phyloP scores from a whole-genome alignment of 2,888 invertebrate species.

The Actias luna region DNA sequence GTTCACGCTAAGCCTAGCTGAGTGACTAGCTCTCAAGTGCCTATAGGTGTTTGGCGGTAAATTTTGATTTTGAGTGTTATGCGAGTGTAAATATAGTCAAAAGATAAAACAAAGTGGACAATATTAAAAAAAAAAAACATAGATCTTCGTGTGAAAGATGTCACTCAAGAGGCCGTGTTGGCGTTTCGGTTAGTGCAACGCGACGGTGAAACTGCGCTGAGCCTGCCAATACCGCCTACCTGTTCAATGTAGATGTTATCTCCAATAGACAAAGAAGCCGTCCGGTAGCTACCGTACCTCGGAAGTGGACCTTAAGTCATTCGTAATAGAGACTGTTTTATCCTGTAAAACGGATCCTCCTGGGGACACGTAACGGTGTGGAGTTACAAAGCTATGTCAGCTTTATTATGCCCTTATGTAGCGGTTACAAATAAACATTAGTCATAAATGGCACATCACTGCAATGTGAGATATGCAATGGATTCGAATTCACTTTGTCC shows the following conservation, averaged over 20 bases:
- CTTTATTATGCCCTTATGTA: constrained; percentile 73
- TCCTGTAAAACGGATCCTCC: constrained; percentile 17
- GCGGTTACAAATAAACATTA: constrained; percentile 66
- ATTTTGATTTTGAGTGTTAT: not conserved
- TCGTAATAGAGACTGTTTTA: constrained; percentile 32
- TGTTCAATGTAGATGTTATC: constrained; percentile 77
- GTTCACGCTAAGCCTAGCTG: too few relatives aligned
- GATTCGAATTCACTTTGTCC: not conserved
- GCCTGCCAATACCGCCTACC: constrained; percentile 73
- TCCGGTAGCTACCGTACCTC: constrained; percentile 37
- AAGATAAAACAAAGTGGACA: not conserved
- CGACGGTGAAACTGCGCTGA: constrained; percentile 32
- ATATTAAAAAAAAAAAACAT: not conserved
- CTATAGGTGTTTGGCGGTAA: too few relatives aligned
- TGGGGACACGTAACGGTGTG: constrained; percentile 73
- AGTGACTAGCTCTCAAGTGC: too few relatives aligned
- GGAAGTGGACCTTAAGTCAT: constrained; percentile 31
- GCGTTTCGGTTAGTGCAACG: constrained; percentile 36
- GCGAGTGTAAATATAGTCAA: not conserved
- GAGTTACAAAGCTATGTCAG: constrained; percentile 74
- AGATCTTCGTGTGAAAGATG: constrained; percentile 59
- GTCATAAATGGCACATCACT: constrained; percentile 54
- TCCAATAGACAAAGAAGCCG: constrained; percentile 75
- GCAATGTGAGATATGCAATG: constrained; percentile 22
- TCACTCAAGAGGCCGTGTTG: constrained; percentile 44